phyloP scores from a whole-genome alignment of 2,888 invertebrate species.

The Cryptocephalus moraei region DNA sequence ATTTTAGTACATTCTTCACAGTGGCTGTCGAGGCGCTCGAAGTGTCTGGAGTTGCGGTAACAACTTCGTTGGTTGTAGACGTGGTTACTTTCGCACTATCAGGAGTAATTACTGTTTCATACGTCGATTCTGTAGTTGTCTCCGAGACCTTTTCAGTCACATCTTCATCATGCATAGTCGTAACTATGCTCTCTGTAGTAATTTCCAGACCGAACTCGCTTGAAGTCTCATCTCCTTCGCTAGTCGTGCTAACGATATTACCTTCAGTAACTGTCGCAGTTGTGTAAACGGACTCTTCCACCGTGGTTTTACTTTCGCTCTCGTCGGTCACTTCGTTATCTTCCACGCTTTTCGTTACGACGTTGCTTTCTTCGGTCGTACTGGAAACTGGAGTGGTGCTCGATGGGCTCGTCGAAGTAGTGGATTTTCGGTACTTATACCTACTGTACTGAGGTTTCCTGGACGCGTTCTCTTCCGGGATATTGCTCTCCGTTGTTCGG shows the following conservation, averaged over 20 bases:
- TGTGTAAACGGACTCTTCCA: background rate
- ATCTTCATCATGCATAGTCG: conserved; percentile 2
- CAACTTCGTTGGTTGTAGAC: too few relatives aligned
- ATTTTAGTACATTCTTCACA: too few relatives aligned
- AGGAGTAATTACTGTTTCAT: conserved; percentile 2
- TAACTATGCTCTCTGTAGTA: conserved; percentile 1
- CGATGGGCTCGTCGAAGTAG: too few relatives aligned
- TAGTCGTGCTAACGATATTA: background rate
- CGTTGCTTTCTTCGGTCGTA: too few relatives aligned
- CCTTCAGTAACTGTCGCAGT: background rate
- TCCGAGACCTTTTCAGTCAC: conserved; percentile 2
- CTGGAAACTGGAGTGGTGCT: too few relatives aligned
- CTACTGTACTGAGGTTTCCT: background rate
- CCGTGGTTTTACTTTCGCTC: background rate
- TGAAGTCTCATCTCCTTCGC: background rate
- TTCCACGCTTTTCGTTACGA: too few relatives aligned
- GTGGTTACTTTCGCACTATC: conserved; percentile 1
- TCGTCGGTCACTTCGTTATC: background rate
- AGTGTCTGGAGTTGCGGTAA: conserved; percentile 3
- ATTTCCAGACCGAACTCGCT: background rate
- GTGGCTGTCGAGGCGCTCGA: conserved; percentile 9
- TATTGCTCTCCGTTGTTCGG: too few relatives aligned
- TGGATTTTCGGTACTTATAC: too few relatives aligned
- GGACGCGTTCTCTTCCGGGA: background rate
- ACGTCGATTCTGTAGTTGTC: background rate